Evolutionary conservation across 2,888 invertebrate species (phyloP), one percentile per base, ranked within the genome.

Genomic region (Sarcophaga caerulescens): DNA sequence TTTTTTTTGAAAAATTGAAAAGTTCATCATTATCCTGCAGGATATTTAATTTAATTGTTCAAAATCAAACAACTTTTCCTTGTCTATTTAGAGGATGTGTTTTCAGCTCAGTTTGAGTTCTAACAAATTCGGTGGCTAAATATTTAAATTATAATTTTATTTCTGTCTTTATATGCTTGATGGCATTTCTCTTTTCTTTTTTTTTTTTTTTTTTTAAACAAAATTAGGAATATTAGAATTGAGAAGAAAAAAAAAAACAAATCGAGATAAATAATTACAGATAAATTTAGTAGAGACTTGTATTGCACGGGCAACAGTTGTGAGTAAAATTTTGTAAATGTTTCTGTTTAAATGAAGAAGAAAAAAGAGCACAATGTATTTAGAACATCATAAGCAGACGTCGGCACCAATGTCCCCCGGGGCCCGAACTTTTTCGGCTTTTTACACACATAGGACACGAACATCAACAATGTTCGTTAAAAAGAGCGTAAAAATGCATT

Each of bases 81-180:
- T 14, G 12, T 14, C 17, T 52, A 12, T 52, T 52, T 4, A 52
- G 52, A 52, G 52, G 19, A 45, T 19, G 12, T 47, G 47, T 19
- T 19, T 35, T 63, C 52, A 52, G 23, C 17, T 14, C 14, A 66
- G 8, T 12, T 63, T 75, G 52, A 59, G 47, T 74, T 77, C 63
- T 75, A 71, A 79, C 69, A 80, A 76, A 80, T 79, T 81, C 84
- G 80, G 80, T 84, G 80, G 71, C 83, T 74, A 68, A 63, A 79
- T 79, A 69, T 74, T 79, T 79, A 75, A 76, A 71, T 70, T 52
- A 65, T 14, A 63, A 65, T 65, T 71, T 23, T 69, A 5, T 14
- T 70, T 25, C 23, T 17, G 23, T 4, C 74, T 81, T 52, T 52
- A 14, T 47, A 47, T 14, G 12, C 52, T 52, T 5, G 4, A 52